A percentile compares a stretch with the other conserved stretches of the same genome.
phyloP scores from a whole-genome alignment of 2,113 vertebrate genomes.

The Platichthys flesus region DNA sequence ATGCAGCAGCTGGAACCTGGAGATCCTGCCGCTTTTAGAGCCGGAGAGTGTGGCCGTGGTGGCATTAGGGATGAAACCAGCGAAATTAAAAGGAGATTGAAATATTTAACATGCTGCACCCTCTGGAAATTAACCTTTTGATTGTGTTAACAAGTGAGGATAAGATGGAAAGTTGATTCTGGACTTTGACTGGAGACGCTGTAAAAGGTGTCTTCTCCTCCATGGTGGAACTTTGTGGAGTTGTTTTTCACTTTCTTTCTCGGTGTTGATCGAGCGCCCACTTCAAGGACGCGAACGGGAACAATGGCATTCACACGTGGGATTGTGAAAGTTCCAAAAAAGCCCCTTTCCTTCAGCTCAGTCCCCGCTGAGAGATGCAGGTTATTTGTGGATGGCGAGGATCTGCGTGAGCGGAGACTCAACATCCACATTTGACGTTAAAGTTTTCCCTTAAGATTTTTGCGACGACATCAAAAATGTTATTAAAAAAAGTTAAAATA shows the following conservation, averaged over 20 bases:
- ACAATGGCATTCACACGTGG: background rate
- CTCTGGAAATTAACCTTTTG: background rate
- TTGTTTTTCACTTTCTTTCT: background rate
- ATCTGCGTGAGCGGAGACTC: no score
- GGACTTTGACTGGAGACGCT: background rate
- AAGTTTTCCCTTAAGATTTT: background rate
- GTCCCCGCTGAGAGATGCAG: background rate
- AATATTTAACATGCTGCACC: background rate
- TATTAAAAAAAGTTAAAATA: background rate
- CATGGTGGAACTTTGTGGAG: conserved; percentile 1
- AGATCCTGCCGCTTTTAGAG: background rate
- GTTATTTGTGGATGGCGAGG: background rate
- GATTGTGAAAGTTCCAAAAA: conserved; percentile 11
- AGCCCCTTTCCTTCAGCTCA: background rate
- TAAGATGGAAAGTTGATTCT: background rate
- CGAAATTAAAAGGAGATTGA: background rate
- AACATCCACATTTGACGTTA: background rate
- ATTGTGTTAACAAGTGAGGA: background rate
- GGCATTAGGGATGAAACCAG: conserved; percentile 11
- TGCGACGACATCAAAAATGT: no score
- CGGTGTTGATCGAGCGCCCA: conserved; percentile 2
- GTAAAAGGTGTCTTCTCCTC: background rate
- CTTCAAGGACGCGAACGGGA: background rate
- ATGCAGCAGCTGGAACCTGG: conserved; percentile 22
- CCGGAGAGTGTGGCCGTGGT: background rate